These are phyloP conservation scores for Pogonus chalceus DNA, from an alignment of 1,140 invertebrate genomes.

Conservation along the genomic window DNA sequence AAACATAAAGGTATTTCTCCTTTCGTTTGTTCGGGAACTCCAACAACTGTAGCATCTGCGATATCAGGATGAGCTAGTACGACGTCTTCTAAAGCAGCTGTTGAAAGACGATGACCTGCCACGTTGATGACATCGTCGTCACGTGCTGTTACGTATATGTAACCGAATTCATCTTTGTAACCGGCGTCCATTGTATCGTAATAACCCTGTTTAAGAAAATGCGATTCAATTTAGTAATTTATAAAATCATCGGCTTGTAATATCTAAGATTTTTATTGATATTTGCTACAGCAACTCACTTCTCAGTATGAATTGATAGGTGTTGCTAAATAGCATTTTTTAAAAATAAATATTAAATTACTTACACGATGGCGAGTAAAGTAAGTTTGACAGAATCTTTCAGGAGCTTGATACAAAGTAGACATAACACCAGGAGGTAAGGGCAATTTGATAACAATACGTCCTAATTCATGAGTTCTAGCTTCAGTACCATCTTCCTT, in stretches of 20 bases:
- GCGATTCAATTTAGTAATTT: slow-evolving; percentile 2
- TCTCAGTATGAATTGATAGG: too few relatives aligned
- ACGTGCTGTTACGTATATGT: slow-evolving; percentile 77
- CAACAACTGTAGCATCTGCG: slow-evolving; percentile 76
- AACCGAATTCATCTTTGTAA: slow-evolving; percentile 71
- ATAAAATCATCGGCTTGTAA: too few relatives aligned
- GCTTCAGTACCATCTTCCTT: slow-evolving; percentile 59
- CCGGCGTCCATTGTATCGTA: slow-evolving; percentile 95
- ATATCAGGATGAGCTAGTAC: slow-evolving; percentile 72
- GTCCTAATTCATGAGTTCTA: slow-evolving; percentile 59
- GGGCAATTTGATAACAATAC: slow-evolving; percentile 76
- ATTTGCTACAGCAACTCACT: too few relatives aligned
- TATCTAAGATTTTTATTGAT: too few relatives aligned
- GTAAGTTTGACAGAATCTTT: slow-evolving; percentile 72
- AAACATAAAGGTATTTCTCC: slow-evolving; percentile 83
- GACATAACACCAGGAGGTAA: slow-evolving; percentile 78
- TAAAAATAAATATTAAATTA: too few relatives aligned
- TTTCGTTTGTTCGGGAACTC: slow-evolving; percentile 79
- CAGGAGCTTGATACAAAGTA: slow-evolving; percentile 70
- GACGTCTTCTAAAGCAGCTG: slow-evolving; percentile 80
- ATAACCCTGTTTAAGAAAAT: slow-evolving; percentile 57
- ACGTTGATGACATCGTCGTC: slow-evolving; percentile 96
- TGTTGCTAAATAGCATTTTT: too few relatives aligned
- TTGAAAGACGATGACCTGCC: slow-evolving; percentile 81
- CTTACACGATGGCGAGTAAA: slow-evolving; percentile 71